phyloP scores from a whole-genome alignment of 2,797 vertebrate genomes.

The Garrulus glandarius region DNA sequence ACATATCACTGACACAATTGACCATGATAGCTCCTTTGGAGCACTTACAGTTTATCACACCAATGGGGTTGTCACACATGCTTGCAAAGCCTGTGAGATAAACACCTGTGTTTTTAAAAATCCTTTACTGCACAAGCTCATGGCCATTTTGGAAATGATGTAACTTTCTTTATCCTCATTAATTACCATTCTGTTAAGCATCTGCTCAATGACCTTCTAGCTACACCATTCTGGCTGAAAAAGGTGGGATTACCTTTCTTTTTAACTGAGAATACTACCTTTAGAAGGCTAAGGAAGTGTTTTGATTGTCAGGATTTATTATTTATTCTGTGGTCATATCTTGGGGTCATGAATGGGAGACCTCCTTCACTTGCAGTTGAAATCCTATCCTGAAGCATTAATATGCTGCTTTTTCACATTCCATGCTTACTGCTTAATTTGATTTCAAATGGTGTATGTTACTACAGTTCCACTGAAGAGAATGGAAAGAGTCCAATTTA shows the following conservation, averaged over 20 bases:
- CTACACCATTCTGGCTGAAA: not conserved
- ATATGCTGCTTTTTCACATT: slow-evolving; percentile 36
- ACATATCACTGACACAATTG: not conserved
- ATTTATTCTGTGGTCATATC: slow-evolving; percentile 3
- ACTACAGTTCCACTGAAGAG: not conserved
- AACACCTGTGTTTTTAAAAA: not conserved
- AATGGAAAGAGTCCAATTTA: slow-evolving; percentile 29
- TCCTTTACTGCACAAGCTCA: not conserved
- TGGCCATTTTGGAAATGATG: not conserved
- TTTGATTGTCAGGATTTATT: not conserved
- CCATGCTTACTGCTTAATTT: slow-evolving; percentile 37
- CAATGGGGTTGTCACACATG: not conserved
- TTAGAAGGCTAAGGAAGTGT: not conserved
- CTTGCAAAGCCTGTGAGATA: not conserved
- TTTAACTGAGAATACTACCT: not conserved
- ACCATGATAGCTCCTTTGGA: not conserved
- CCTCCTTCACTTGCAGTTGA: not conserved
- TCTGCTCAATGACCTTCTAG: not conserved
- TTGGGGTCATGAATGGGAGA: not conserved
- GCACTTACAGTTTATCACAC: slow-evolving; percentile 2
- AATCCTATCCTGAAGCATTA: slow-evolving; percentile 8
- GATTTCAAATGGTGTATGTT: slow-evolving; percentile 55
- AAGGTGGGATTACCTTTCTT: not conserved
- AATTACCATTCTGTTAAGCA: not conserved
- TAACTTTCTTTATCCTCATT: not conserved